Percentiles rank a stretch among this genome's conserved stretches.
Evolutionary conservation across 2,113 vertebrate species (phyloP).

Genomic region (Brevimyrus niger): DNA sequence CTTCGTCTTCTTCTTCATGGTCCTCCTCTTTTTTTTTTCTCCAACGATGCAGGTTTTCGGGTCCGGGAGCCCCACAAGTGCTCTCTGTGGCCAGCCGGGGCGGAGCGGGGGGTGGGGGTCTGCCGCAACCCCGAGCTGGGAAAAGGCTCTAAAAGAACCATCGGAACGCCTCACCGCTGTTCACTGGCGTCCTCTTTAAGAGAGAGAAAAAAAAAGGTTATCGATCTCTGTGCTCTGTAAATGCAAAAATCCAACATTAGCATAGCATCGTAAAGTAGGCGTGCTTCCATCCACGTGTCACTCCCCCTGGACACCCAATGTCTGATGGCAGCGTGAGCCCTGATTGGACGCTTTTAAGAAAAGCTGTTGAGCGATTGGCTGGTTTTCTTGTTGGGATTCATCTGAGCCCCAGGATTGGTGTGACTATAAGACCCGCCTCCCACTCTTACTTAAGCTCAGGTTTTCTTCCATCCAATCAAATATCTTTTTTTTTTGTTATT

Average conservation of each 20-base stretch:
- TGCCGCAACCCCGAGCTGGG: conserved; percentile 70
- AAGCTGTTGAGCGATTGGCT: background rate
- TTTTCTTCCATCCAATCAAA: background rate
- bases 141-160: conserved; percentile 93
- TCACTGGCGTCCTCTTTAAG: conserved; percentile 94
- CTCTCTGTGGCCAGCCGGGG: conserved; percentile 81
- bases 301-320: background rate
- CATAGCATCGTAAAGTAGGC: background rate
- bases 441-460: background rate
- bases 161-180: conserved; percentile 92
- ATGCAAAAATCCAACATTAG: background rate
- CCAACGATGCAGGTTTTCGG: conserved; percentile 57
- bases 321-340: background rate
- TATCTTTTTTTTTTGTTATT: background rate
- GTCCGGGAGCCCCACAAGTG: conserved; percentile 53
- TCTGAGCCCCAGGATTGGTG: background rate
- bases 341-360: background rate
- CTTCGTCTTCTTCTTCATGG: conserved; percentile 23
- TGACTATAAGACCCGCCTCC: background rate
- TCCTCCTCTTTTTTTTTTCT: conserved; percentile 34
- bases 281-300: background rate
- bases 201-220: conserved; percentile 54
- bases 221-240: background rate
- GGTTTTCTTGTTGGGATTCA: background rate
- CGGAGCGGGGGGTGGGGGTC: conserved; percentile 58